A percentile compares a stretch with the other conserved stretches of the same genome.
Conservation (phyloP, 2,888 invertebrate genomes). For the Lasiommata megera region DNA sequence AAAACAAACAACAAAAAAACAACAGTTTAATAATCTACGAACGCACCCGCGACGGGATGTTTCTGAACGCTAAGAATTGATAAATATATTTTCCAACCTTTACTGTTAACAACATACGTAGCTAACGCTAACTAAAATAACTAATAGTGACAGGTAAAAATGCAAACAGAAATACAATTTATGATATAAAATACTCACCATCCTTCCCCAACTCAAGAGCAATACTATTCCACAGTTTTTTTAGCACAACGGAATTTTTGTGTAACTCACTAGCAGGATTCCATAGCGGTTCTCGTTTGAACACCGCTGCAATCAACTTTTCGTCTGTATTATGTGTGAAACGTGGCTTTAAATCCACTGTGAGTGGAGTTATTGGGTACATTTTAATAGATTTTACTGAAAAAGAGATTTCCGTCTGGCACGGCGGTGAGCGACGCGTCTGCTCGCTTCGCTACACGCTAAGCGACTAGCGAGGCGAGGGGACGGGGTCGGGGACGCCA, state of each 20-base stretch:
- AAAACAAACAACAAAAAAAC: no score
- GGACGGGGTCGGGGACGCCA: slow-evolving; percentile 5
- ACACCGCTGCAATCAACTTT: slow-evolving; percentile 6
- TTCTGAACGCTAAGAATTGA: no score
- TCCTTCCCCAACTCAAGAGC: slow-evolving; percentile 9
- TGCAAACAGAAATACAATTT: no score
- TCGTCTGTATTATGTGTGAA: slow-evolving; percentile 6
- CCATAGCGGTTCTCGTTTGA: slow-evolving; percentile 8
- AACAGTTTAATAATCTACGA: no score
- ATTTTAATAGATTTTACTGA: no score
- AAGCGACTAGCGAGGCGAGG: slow-evolving; percentile 16
- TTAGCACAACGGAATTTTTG: slow-evolving; percentile 11
- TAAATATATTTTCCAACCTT: no score
- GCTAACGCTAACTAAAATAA: no score
- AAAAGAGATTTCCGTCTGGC: neutral
- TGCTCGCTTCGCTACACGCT: slow-evolving; percentile 13
- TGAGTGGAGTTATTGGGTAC: neutral
- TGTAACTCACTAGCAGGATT: slow-evolving; percentile 7
- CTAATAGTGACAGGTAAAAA: no score
- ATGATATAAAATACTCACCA: slow-evolving; percentile 2
- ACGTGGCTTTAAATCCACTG: neutral
- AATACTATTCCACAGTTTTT: slow-evolving; percentile 7
- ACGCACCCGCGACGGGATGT: no score
- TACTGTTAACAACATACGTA: no score
- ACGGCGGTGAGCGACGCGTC: neutral